These are phyloP conservation scores for Cheiracanthium punctorium DNA, from an alignment of 2,888 invertebrate species.

Conservation along the genomic window DNA sequence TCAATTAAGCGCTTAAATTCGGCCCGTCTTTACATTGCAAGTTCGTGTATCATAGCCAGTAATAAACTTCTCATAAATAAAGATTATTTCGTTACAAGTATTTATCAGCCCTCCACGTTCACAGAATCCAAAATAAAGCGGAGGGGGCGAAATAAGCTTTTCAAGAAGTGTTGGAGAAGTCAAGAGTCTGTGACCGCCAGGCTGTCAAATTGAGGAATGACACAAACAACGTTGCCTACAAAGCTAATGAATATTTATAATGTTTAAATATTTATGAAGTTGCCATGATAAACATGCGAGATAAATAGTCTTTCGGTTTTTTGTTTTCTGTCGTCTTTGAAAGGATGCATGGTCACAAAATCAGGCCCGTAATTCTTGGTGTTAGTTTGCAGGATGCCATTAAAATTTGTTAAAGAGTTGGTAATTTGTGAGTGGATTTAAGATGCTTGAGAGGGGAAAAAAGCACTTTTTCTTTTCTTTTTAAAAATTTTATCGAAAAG, in stretches of 20 bases:
- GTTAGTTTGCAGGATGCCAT: background rate
- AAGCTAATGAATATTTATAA: conserved; percentile 5
- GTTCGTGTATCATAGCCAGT: background rate
- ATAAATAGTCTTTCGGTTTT: background rate
- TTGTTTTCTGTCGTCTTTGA: background rate
- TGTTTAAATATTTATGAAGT: conserved; percentile 9
- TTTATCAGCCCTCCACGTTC: background rate
- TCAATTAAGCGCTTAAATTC: background rate
- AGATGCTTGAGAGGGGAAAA: too few species aligned
- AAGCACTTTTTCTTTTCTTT: too few species aligned
- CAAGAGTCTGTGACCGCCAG: conserved; percentile 5
- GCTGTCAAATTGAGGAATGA: conserved; percentile 13
- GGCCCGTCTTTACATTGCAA: background rate
- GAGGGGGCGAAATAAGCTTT: background rate
- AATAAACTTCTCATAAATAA: background rate
- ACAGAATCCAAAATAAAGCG: background rate
- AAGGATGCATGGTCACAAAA: background rate
- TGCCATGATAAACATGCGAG: background rate
- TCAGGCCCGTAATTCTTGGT: background rate
- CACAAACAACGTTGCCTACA: background rate
- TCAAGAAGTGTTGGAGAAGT: background rate
- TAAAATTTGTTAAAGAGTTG: background rate
- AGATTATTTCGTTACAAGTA: background rate
- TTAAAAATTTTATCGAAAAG: too few species aligned
- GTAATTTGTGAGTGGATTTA: too few species aligned